Conservation (phyloP, 2,113 vertebrate species). For the Anhinga anhinga region DNA sequence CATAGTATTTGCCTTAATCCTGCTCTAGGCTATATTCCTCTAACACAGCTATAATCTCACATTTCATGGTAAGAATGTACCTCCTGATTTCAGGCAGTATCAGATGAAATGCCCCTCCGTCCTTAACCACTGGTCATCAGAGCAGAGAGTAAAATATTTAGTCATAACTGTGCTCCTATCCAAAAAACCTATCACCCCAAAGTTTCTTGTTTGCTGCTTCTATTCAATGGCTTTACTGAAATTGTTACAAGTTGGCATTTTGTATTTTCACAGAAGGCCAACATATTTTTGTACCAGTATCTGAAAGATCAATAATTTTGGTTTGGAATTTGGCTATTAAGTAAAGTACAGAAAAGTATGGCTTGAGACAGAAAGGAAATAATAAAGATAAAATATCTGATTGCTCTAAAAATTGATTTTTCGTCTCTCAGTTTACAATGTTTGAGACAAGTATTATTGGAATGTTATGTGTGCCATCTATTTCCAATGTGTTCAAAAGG, state of each 20-base stretch:
- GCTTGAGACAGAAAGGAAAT: not conserved
- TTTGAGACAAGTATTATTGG: not conserved
- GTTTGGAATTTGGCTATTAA: not conserved
- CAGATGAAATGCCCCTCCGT: not conserved
- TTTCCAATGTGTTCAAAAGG: not conserved
- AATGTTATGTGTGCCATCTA: not conserved
- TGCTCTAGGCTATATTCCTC: not conserved
- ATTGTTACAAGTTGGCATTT: not conserved
- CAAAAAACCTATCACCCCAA: not conserved
- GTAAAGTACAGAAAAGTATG: not conserved
- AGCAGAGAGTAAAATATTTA: not conserved
- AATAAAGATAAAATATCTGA: not conserved
- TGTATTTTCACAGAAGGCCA: not conserved
- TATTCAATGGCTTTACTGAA: not conserved
- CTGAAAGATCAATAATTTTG: not conserved
- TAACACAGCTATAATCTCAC: not conserved
- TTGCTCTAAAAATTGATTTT: not conserved
- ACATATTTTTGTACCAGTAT: not conserved
- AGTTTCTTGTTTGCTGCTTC: not conserved
- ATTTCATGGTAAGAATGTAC: not conserved
- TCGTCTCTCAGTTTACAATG: not conserved
- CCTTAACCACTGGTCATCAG: not conserved
- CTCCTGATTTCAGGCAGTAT: not conserved
- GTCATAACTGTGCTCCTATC: not conserved
- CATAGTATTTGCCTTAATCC: not conserved